Percentiles rank a stretch among this genome's conserved stretches.
phyloP scores from a whole-genome alignment of 2,888 invertebrate genomes.

The Busseola fusca region DNA sequence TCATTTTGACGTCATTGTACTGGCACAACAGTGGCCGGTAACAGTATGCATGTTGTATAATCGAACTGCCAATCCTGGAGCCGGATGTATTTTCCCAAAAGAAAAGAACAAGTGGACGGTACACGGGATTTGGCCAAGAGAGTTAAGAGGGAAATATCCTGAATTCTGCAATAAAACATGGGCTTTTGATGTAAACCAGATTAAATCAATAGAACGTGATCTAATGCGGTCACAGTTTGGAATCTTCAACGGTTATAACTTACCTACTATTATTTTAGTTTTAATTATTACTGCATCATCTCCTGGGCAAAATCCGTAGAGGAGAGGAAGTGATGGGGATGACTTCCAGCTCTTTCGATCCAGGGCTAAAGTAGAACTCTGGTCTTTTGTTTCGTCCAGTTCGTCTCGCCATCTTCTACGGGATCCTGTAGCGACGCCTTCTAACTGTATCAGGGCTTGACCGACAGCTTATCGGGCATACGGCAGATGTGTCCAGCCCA shows the following conservation, averaged over 20 bases:
- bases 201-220: neutral
- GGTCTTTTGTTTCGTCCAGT: too few relatives aligned
- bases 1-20: neutral
- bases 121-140: conserved; percentile 15
- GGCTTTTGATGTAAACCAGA: neutral
- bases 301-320: too few relatives aligned
- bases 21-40: conserved; percentile 7
- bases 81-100: neutral
- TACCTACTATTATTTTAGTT: too few relatives aligned
- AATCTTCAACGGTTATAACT: neutral
- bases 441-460: too few relatives aligned
- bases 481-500: too few relatives aligned
- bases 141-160: neutral
- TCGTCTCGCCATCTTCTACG: too few relatives aligned
- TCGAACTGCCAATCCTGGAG: neutral
- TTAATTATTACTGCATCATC: too few relatives aligned
- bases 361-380: too few relatives aligned
- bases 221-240: neutral
- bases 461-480: too few relatives aligned
- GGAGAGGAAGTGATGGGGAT: too few relatives aligned
- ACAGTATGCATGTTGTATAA: neutral
- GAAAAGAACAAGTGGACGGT: neutral
- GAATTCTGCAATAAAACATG: neutral
- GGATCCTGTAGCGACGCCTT: too few relatives aligned
- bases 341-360: too few relatives aligned